Percentiles rank a stretch among this genome's conserved stretches.
These are phyloP conservation scores for Neodiprion fabricii DNA, from an alignment of 1,140 invertebrate genomes.

Conservation along the genomic window DNA sequence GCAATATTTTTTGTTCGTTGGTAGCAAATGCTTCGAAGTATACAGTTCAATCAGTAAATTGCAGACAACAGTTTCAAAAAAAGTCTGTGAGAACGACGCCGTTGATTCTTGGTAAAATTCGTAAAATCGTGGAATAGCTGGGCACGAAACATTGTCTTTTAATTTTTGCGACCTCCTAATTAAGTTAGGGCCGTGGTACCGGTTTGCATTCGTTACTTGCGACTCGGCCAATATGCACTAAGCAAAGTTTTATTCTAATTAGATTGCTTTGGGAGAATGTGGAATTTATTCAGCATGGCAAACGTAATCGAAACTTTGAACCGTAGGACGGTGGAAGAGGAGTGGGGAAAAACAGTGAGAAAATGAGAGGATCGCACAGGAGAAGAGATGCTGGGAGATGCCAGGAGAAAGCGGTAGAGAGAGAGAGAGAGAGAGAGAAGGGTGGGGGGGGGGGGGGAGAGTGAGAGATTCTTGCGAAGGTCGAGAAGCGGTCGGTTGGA, in stretches of 20 bases:
- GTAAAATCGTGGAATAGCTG: neutral
- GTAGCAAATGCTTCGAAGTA: too few relatives aligned
- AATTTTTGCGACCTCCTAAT: neutral
- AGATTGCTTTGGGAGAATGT: conserved; percentile 9
- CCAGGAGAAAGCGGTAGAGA: neutral
- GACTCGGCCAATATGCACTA: neutral
- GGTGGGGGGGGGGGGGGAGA: too few relatives aligned
- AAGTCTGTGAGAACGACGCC: neutral
- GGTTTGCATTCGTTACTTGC: neutral
- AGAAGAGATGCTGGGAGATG: neutral
- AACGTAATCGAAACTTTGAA: conserved; percentile 12
- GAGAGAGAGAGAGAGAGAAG: neutral
- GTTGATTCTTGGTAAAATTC: neutral
- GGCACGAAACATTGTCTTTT: conserved; percentile 5
- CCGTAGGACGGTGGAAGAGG: neutral
- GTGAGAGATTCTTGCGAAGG: too few relatives aligned
- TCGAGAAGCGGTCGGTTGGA: neutral
- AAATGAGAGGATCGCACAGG: neutral
- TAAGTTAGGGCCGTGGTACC: neutral
- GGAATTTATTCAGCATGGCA: conserved; percentile 12
- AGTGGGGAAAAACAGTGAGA: neutral
- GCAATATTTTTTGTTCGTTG: too few relatives aligned
- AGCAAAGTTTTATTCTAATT: conserved; percentile 8
- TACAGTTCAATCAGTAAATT: too few relatives aligned
- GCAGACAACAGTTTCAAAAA: too few relatives aligned